These are phyloP conservation scores for Hypotaenidia philippensis DNA, from an alignment of 2,797 vertebrate species.

Conservation along the genomic window DNA sequence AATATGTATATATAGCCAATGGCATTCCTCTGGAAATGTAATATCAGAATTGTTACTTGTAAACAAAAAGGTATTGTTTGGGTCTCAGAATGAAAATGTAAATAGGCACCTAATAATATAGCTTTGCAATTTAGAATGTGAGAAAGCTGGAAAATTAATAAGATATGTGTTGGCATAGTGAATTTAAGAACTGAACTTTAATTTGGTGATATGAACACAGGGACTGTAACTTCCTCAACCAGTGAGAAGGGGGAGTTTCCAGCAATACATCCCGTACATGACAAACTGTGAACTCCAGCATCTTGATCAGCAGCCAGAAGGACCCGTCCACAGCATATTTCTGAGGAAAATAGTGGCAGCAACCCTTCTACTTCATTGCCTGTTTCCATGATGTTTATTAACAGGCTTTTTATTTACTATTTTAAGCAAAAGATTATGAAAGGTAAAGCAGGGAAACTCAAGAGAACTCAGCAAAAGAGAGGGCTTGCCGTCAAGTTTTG, in stretches of 20 bases:
- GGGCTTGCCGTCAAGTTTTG: rapidly evolving
- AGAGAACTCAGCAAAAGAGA: rapidly evolving
- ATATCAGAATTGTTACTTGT: background rate
- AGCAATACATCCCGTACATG: background rate
- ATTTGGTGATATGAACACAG: background rate
- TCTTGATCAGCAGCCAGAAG: background rate
- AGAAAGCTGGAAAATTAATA: background rate
- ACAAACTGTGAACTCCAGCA: background rate
- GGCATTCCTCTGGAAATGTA: background rate
- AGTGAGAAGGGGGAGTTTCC: background rate
- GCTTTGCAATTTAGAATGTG: background rate
- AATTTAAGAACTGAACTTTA: background rate
- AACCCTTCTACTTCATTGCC: rapidly evolving
- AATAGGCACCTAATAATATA: background rate
- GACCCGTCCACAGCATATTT: background rate
- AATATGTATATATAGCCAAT: background rate
- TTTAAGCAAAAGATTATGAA: background rate
- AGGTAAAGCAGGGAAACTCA: background rate
- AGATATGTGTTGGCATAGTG: background rate
- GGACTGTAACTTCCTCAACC: rapidly evolving
- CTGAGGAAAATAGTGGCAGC: background rate
- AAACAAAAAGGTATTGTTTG: background rate
- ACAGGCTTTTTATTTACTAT: rapidly evolving
- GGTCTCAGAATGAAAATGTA: background rate
- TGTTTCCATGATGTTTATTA: background rate